Base-by-base conservation (phyloP, 2,888 invertebrate genomes). In the Orchesellides sinensis region DNA sequence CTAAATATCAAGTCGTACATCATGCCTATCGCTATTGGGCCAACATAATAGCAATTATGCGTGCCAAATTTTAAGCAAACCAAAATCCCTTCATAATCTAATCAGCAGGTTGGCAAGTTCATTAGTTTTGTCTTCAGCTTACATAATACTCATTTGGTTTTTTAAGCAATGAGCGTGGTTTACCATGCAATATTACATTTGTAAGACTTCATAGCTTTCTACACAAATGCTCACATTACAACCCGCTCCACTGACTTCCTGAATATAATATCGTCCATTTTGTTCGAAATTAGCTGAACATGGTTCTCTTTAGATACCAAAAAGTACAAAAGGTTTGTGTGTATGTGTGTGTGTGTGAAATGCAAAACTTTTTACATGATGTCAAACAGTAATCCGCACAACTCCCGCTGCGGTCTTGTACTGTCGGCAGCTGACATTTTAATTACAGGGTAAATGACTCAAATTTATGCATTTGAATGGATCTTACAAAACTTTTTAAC, bases 371-470 rank as follows among this genome's bases (percentile, higher is more conserved):
- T 65, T 54, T 65, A 54, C 68, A 68, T 78, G 49, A 78, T 73
- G 73, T 72, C 72, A 80, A 80, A 73, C 73, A 73, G 73, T 73
- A 66, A 63, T 66, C 45, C 32, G 54, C 61, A 82, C 69, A 75
- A 63, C 63, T 45, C 82, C 74, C 75, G 69, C 75, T 82, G 74
- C 61, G 74, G 74, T 82, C 68, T 82, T 74, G 69, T 69, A 69
- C 56, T 82, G 68, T 82, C 75, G 82, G 75, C 82, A 82, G 73
- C 80, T 84, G 84, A 84, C 84, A 84, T 81, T 84, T 84, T 84
- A 84, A 84, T 84, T 84, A 84, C 84, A 73, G 81, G 72, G 66
- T 75, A 80, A 84, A 74, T 75, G 68, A 69, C 75, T 82, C 69
- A 69, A 73, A 80, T 80, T 80, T 80, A 80, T 80, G 68, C 66